phyloP scores from a whole-genome alignment of 2,113 vertebrate species.

The Phocoena phocoena region DNA sequence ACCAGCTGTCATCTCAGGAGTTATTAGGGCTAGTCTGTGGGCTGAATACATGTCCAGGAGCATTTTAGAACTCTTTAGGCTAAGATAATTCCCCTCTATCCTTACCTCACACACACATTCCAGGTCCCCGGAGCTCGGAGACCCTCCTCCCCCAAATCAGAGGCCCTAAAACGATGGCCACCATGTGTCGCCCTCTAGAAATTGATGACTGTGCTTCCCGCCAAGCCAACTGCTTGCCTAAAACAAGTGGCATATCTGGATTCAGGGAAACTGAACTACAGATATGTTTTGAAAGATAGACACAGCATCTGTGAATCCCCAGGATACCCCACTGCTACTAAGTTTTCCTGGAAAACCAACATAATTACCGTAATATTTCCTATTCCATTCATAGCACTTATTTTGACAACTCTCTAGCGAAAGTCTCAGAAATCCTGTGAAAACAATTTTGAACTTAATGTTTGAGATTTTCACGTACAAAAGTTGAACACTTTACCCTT shows the following conservation, averaged over 20 bases:
- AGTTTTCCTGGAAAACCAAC: conserved; percentile 68
- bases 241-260: neutral
- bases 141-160: neutral
- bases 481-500: conserved; percentile 43
- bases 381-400: conserved; percentile 64
- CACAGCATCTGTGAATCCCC: conserved; percentile 16
- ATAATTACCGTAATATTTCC: conserved; percentile 70
- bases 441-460: conserved; percentile 58
- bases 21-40: neutral
- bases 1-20: neutral
- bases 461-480: conserved; percentile 33
- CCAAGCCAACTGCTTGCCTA: neutral
- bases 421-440: conserved; percentile 51
- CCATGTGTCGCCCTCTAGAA: neutral
- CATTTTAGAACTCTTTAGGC: neutral
- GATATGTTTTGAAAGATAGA: neutral
- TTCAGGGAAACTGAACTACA: conserved; percentile 13
- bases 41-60: neutral
- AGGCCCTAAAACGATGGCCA: neutral
- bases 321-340: neutral
- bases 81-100: neutral
- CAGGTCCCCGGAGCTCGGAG: neutral
- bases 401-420: conserved; percentile 61
- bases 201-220: neutral
- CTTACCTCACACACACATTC: neutral